Evolutionary conservation across 2,797 vertebrate genomes (phyloP).

Genomic region (Lutjanus campechanus): DNA sequence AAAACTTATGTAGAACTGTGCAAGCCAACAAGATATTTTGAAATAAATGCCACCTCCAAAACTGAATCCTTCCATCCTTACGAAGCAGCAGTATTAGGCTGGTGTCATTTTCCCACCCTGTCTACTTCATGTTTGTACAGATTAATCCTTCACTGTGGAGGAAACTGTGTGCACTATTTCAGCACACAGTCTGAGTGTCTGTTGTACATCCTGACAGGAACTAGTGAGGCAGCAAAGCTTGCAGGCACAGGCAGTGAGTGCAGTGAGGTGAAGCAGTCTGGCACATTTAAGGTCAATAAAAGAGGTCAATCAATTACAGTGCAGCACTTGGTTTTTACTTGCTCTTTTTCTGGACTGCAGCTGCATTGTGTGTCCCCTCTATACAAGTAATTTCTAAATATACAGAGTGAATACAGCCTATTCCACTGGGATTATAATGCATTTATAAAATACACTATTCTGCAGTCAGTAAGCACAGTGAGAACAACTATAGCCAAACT

Average conservation of each 20-base stretch:
- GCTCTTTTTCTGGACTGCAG: slow-evolving; percentile 34
- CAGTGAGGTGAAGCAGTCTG: slow-evolving; percentile 42
- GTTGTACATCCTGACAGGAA: slow-evolving; percentile 15
- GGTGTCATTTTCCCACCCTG: slow-evolving; percentile 15
- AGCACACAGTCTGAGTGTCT: slow-evolving; percentile 6
- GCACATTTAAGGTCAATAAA: slow-evolving; percentile 34
- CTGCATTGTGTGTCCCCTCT: not conserved
- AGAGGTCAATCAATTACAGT: slow-evolving; percentile 28
- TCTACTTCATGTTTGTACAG: not conserved
- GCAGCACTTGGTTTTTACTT: slow-evolving; percentile 50
- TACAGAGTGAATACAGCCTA: not conserved
- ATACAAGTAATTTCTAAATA: not conserved
- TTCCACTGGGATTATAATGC: not conserved
- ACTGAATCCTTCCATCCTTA: not conserved
- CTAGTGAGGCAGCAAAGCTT: slow-evolving; percentile 55
- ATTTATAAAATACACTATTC: not conserved
- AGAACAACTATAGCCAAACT: slow-evolving; percentile 51
- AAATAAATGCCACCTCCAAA: not conserved
- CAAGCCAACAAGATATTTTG: not conserved
- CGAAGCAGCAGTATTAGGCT: not conserved
- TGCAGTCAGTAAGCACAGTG: not conserved
- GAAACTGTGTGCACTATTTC: not conserved
- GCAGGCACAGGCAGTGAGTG: slow-evolving; percentile 60
- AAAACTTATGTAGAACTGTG: slow-evolving; percentile 7
- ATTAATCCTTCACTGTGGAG: not conserved